Evolutionary conservation across 2,113 vertebrate genomes (phyloP).

Genomic region (Albula goreensis): DNA sequence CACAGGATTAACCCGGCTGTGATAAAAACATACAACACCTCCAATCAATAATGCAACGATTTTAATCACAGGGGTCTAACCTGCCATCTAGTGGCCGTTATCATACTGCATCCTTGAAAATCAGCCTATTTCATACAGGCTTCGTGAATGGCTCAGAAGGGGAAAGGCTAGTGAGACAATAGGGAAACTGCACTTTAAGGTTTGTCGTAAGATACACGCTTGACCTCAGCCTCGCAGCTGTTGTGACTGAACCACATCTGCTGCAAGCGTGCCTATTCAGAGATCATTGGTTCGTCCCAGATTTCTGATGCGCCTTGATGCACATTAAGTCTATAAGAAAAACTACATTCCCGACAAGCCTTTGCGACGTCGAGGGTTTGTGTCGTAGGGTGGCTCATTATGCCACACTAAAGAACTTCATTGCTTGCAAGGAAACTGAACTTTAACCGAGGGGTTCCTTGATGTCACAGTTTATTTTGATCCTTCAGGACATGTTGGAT

Average conservation of each 20-base stretch:
- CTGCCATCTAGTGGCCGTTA: background rate
- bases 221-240: too few relatives aligned
- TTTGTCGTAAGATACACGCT: too few relatives aligned
- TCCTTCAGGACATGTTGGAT: conserved; percentile 45
- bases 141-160: too few relatives aligned
- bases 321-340: background rate
- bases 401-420: background rate
- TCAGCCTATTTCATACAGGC: too few relatives aligned
- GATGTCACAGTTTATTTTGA: conserved; percentile 21
- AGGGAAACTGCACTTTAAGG: too few relatives aligned
- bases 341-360: conserved; percentile 65
- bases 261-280: background rate
- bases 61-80: too few relatives aligned
- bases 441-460: conserved; percentile 42
- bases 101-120: background rate
- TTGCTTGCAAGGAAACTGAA: conserved; percentile 38
- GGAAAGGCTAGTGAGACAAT: too few relatives aligned
- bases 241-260: too few relatives aligned
- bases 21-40: too few relatives aligned
- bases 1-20: too few relatives aligned
- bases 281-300: background rate
- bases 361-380: background rate
- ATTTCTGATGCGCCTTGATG: background rate
- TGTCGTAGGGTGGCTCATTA: conserved; percentile 25
- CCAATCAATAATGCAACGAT: too few relatives aligned